A percentile compares a stretch with the other conserved stretches of the same genome.
phyloP scores from a whole-genome alignment of 2,888 invertebrate genomes.

The Sepioteuthis lessoniana region DNA sequence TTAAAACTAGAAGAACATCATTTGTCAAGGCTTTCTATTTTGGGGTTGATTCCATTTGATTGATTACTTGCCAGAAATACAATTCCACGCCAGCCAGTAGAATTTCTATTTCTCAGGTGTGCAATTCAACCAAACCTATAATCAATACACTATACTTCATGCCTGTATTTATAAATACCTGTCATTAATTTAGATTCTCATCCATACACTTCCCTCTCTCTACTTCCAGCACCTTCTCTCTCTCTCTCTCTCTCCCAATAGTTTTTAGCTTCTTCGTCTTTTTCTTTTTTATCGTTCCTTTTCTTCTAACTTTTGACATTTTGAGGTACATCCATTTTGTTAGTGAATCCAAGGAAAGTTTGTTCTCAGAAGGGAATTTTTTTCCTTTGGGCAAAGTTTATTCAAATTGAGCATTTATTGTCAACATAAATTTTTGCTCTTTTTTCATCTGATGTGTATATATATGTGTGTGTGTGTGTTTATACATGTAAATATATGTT shows the following conservation, averaged over 20 bases:
- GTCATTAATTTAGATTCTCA: neutral
- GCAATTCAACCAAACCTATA: neutral
- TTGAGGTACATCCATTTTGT: too few species aligned
- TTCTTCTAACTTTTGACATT: too few species aligned
- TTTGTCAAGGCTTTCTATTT: constrained; percentile 2
- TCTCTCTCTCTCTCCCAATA: neutral
- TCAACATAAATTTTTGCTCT: too few species aligned
- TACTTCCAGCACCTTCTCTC: neutral
- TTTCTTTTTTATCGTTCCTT: too few species aligned
- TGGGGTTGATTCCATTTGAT: neutral
- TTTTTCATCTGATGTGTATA: too few species aligned
- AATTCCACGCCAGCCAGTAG: neutral
- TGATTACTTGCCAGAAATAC: constrained; percentile 9
- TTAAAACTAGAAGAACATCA: neutral
- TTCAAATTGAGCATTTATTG: too few species aligned
- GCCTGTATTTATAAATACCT: neutral
- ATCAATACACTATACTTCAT: neutral
- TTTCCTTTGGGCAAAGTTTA: too few species aligned
- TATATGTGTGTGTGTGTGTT: too few species aligned
- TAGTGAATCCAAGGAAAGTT: too few species aligned
- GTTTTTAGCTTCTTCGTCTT: too few species aligned
- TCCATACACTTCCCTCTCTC: neutral
- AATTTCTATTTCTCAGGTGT: neutral
- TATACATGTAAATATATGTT: too few species aligned
- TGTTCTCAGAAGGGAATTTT: too few species aligned